phyloP scores from a whole-genome alignment of 2,888 invertebrate species.

The Yponomeuta evonymella region DNA sequence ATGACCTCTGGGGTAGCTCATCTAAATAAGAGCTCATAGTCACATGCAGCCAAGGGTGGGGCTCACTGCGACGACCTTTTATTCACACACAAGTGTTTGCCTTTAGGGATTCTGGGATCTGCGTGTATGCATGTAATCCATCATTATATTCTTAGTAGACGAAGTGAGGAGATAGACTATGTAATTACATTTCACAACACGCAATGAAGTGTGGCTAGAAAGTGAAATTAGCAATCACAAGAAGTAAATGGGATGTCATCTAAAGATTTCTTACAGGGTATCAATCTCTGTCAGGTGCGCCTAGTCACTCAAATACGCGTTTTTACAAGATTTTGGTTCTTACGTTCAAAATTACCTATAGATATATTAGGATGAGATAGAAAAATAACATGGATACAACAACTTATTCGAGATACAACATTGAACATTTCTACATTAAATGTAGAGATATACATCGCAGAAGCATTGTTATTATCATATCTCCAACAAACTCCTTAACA shows the following conservation, averaged over 20 bases:
- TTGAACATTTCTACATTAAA: background rate
- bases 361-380: too few species aligned
- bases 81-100: slow-evolving; percentile 40
- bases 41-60: slow-evolving; percentile 35
- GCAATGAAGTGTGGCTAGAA: background rate
- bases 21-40: slow-evolving; percentile 64
- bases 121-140: slow-evolving; percentile 1
- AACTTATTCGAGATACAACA: background rate
- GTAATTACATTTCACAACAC: background rate
- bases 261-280: slow-evolving; percentile 4
- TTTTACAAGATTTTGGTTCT: background rate
- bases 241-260: slow-evolving; percentile 10
- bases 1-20: slow-evolving; percentile 61
- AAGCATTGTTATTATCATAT: background rate
- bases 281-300: slow-evolving; percentile 11
- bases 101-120: slow-evolving; percentile 19
- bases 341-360: too few species aligned
- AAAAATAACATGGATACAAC: background rate
- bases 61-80: slow-evolving; percentile 40
- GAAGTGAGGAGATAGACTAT: background rate
- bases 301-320: background rate
- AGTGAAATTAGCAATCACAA: slow-evolving; percentile 1
- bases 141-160: background rate
- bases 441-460: background rate
- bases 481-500: background rate